Evolutionary conservation across 2,113 vertebrate species (phyloP), one percentile per base, ranked within the genome.

Genomic region (Centrocercus urophasianus): DNA sequence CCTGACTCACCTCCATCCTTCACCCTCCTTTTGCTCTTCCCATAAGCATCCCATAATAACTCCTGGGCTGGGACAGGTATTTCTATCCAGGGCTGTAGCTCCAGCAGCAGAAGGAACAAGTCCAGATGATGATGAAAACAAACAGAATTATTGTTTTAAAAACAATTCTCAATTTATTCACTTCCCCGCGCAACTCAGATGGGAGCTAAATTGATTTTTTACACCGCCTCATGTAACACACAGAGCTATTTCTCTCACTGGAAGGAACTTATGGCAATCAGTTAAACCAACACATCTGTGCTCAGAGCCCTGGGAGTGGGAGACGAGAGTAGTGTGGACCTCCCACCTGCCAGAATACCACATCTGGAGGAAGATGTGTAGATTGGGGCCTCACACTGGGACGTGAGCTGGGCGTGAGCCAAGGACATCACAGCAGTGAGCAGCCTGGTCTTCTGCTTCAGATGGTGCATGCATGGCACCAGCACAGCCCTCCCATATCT

Each of bases 201-300:
- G 83, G 85, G 90, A 96, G 82, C 70, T 94, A 69, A 90, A 94
- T 93, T 80, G 92, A 95, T 95, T 95, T 93, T 92, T 64, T 70
- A 82, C 89, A 70, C 75, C 77, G 88, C 67, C 65, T 83, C 71
- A 17, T 89, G 92, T 86, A 73, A 65, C 17, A 43, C 52, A 84
- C 78, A 72, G 56, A 77, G 72, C 75, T 80, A 75, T 54, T 48
- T 70, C 32, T 0, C 48, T 70, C 45, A 40, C 85, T 89, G 72
- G 85, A 80, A 88, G 73, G 84, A 91, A 73, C 86, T 66, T 70
- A 56, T 77, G 85, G 48, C 85, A 94, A 93, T 73, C 92, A 91
- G 82, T 88, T 88, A 83, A 96, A 94, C 2, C 93, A 91, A 91
- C 79, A 82, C 52, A 70, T 89, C 92, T 91, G 82, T 70, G 90